phyloP scores from a whole-genome alignment of 2,888 invertebrate genomes.

The Ophion costatus region DNA sequence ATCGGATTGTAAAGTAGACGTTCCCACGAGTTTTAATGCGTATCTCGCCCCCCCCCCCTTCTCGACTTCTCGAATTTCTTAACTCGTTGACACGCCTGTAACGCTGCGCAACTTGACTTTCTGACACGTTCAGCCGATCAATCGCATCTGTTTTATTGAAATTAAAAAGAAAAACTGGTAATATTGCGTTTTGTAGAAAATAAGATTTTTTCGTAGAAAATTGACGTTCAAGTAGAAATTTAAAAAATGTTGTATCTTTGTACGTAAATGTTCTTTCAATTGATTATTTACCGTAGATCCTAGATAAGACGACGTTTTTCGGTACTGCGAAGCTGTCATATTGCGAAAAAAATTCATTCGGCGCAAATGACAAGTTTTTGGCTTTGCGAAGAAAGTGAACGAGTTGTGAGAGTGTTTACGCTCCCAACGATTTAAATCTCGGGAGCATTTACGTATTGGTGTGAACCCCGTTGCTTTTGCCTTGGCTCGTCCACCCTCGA shows the following conservation, averaged over 20 bases:
- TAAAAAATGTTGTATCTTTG: too few species aligned
- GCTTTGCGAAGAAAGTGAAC: not conserved
- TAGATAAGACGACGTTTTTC: too few species aligned
- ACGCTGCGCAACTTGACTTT: not conserved
- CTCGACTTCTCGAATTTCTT: not conserved
- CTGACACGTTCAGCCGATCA: not conserved
- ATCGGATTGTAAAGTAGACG: not conserved
- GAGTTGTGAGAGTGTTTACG: not conserved
- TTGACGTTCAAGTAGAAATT: too few species aligned
- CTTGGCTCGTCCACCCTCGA: conserved; percentile 51
- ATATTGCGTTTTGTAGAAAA: not conserved
- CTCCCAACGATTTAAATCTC: not conserved
- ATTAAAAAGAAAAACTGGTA: not conserved
- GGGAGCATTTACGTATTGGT: conserved; percentile 29
- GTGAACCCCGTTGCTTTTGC: conserved; percentile 58
- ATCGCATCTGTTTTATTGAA: not conserved
- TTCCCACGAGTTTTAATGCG: not conserved
- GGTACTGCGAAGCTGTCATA: too few species aligned
- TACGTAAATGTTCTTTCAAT: too few species aligned
- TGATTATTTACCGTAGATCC: too few species aligned
- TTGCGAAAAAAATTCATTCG: not conserved
- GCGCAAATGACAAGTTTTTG: not conserved
- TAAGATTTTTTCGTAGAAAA: not conserved
- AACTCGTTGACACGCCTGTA: not conserved
- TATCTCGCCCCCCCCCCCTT: too few species aligned